Base-by-base conservation (phyloP, 2,888 invertebrate species). In the Andrena chrysosceles region DNA sequence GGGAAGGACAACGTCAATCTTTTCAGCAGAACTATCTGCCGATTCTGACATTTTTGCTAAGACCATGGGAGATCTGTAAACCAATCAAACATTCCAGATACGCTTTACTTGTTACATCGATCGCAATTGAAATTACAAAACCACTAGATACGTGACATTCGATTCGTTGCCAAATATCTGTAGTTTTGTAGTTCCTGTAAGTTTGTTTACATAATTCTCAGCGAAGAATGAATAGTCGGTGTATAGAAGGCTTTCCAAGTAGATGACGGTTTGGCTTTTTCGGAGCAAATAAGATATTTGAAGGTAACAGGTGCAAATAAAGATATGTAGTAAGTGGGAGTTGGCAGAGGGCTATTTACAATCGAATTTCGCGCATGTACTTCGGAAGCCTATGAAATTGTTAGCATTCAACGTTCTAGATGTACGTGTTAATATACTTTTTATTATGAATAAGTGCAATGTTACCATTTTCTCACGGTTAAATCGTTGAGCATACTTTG, bases 1-100 rank as follows among this genome's bases (percentile, higher is more conserved):
- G 1, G 93, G 93, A 80, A 93, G 87, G 26, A 94, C 88, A 64
- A 93, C 67, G 70, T 93, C 93, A 63, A 93, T 90, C 74, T 89
- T 86, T 49, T 87, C 86, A 16, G 82, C 48, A n/a, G 76, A 66
- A 67, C 74, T 82, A 48, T 86, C 83, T 48, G 62, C 73, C n/a
- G 85, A 42, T 56, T 91, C 89, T 60, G 93, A 92, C 93, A 93
- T 93, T 49, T 89, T 87, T 60, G 54, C n/a, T 71, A 52, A 10
- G 64, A 73, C 70, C 4, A 10, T 20, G 33, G 62, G 7, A 20
- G n/a, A 42, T 60, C 60, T 77, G 59, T 48, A n/a, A 75, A 70
- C 26, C 7, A 23, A 16, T 71, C 8, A 20, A 20, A 35, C 23
- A 59, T n/a, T 29, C 0, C 52, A 67, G 20, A 42, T 52, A 60